Base-by-base conservation (phyloP, 2,797 vertebrate species). In the Alcedo atthis region DNA sequence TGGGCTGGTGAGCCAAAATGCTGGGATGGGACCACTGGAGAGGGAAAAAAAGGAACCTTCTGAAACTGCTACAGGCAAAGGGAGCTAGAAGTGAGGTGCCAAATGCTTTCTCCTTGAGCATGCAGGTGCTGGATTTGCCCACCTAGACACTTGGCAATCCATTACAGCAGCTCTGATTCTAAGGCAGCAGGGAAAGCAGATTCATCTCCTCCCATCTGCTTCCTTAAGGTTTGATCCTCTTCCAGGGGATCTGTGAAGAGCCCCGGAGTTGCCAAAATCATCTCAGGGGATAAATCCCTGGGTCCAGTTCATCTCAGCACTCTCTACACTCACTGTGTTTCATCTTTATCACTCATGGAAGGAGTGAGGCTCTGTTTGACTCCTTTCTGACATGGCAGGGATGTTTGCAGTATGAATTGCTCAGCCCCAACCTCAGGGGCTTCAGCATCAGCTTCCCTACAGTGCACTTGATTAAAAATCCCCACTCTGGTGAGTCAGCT, bases 391-490 rank as follows among this genome's bases (percentile, higher is more conserved):
- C 53, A 62, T 51, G 33, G 68, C 81, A 83, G 64, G 86, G 84
- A 48, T 87, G 89, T 92, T 85, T 67, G 53, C 78, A 54, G 75
- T 26, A 64, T 82, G 86, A 77, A 90, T 85, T 93, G 71, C 81
- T 85, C 79, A 93, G 64, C 49, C 57, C 24, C 18, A 28, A 1
- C 81, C 90, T 80, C 90, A 53, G 81, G 75, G 75, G 86, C 68
- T 92, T 53, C 68, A 70, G 81, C n/a, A 26, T 64, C 53, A 62
- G 81, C 75, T 85, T 89, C 75, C 93, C 95, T 46, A 32, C 81
- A 77, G 89, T 58, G 89, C 71, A 42, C 68, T 53, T 87, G 87
- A 89, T 94, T 95, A 89, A 90, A 84, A 90, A 20, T 76, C 35
- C 48, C 66, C 69, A 26, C 2, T 1, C 32, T 19, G 8, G 43